These are phyloP conservation scores for Stichodactyla mertensii DNA, from an alignment of 64 coral and sea anemone species.

Conservation along the genomic window DNA sequence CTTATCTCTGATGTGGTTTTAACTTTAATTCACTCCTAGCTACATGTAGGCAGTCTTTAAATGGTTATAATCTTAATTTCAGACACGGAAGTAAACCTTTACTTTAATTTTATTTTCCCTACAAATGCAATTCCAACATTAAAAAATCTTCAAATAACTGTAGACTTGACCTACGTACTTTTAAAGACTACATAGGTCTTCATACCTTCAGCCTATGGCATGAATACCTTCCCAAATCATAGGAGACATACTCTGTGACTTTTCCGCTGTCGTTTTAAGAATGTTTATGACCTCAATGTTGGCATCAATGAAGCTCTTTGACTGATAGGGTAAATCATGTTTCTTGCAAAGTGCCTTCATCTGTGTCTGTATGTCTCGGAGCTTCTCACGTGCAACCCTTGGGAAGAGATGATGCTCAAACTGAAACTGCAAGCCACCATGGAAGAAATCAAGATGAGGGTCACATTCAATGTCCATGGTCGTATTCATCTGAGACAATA, in stretches of 20 bases:
- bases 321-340: constrained; percentile 71
- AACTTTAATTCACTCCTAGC: no score
- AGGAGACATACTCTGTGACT: constrained; percentile 75
- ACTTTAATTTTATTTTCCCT: no score
- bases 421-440: constrained; percentile 96
- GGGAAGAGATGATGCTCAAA: constrained; percentile 99
- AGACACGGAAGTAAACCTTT: no score
- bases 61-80: no score
- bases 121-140: neutral
- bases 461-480: constrained; percentile 89
- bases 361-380: constrained; percentile 56
- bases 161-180: neutral
- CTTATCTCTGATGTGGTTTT: no score
- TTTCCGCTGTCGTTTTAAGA: constrained; percentile 68
- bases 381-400: constrained; percentile 74
- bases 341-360: constrained; percentile 67
- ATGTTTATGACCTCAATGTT: constrained; percentile 71
- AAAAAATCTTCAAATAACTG: neutral
- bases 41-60: no score
- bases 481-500: constrained; percentile 75
- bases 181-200: neutral
- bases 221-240: constrained; percentile 90
- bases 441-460: constrained; percentile 82
- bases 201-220: constrained; percentile 62
- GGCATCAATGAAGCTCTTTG: constrained; percentile 76